Conservation (phyloP, 2,113 vertebrate species). For the Sturnus vulgaris region DNA sequence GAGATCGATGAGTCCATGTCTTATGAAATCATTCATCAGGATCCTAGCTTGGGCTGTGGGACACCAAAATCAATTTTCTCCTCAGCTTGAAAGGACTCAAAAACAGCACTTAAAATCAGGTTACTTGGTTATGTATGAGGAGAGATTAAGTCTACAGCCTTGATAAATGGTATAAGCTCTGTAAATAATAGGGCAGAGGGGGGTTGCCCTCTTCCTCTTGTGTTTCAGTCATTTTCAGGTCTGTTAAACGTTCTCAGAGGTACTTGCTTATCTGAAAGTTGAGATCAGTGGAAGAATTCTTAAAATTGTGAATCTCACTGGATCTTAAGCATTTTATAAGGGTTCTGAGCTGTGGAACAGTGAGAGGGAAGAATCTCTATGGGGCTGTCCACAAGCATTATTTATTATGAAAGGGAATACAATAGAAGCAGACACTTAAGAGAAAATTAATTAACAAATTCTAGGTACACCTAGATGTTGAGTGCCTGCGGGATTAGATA, state of each 20-base stretch:
- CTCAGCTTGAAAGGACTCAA: neutral
- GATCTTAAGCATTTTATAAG: neutral
- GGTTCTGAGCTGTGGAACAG: neutral
- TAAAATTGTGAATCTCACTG: neutral
- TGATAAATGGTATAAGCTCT: neutral
- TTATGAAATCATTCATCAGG: neutral
- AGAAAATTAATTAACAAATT: neutral
- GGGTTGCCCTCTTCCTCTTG: neutral
- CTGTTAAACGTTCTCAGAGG: neutral
- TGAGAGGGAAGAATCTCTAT: neutral
- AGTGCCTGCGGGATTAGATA: neutral
- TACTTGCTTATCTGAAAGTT: neutral
- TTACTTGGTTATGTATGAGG: neutral
- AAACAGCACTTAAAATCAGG: neutral
- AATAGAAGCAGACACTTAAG: neutral
- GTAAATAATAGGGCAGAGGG: neutral
- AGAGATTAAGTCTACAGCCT: neutral
- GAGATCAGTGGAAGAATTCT: neutral
- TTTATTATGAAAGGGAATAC: neutral
- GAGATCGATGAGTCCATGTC: neutral
- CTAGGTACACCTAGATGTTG: neutral
- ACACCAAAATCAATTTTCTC: neutral
- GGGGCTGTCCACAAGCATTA: neutral
- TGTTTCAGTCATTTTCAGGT: neutral
- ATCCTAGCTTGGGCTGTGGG: neutral